Conservation (phyloP, 2,888 invertebrate genomes). For the Pyrgus malvae region DNA sequence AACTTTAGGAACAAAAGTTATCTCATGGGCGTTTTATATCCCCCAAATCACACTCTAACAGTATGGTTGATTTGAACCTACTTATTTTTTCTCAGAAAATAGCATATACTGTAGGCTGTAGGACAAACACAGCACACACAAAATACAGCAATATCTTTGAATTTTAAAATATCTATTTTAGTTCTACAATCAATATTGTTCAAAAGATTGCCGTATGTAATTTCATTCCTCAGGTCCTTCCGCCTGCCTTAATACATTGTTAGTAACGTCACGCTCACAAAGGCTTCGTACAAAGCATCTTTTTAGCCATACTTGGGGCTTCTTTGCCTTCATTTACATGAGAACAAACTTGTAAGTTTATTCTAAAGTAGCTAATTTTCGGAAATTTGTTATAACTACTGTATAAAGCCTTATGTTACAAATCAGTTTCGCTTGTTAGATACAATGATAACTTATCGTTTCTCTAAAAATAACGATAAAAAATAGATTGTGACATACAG, state of each 20-base stretch:
- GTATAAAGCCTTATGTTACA: background rate
- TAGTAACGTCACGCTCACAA: slow-evolving; percentile 39
- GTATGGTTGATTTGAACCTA: too few relatives aligned
- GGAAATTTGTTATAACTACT: background rate
- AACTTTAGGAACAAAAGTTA: too few relatives aligned
- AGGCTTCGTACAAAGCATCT: slow-evolving; percentile 55
- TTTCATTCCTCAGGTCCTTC: slow-evolving; percentile 5
- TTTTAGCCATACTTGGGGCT: slow-evolving; percentile 44
- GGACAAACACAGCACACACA: too few relatives aligned
- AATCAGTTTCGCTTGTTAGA: background rate
- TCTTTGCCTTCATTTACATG: slow-evolving; percentile 60
- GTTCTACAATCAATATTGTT: background rate
- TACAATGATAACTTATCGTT: too few relatives aligned
- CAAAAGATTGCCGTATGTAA: background rate
- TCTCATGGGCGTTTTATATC: too few relatives aligned
- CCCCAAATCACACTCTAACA: too few relatives aligned
- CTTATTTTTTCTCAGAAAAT: too few relatives aligned
- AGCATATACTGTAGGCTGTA: too few relatives aligned
- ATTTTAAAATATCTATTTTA: too few relatives aligned
- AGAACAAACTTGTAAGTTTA: slow-evolving; percentile 47
- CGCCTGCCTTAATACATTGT: slow-evolving; percentile 12
- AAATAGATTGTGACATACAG: too few relatives aligned
- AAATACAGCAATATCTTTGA: too few relatives aligned
- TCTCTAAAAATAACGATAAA: too few relatives aligned
- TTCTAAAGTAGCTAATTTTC: slow-evolving; percentile 19